A percentile compares a stretch with the other conserved stretches of the same genome.
phyloP scores from a whole-genome alignment of 2,113 vertebrate genomes.

The Pseudolaguvia tuberculata region DNA sequence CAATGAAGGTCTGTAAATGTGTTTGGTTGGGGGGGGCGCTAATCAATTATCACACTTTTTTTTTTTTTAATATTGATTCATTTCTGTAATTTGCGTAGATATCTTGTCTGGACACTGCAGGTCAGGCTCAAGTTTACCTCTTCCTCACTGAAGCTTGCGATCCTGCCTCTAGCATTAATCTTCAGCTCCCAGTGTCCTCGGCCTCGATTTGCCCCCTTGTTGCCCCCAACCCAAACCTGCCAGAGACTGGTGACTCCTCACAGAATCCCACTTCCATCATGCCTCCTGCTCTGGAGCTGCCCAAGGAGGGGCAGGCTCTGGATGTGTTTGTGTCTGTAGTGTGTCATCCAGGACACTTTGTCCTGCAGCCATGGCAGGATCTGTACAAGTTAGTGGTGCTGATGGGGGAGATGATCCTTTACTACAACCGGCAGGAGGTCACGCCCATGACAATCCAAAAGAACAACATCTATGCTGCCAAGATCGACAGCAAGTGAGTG shows the following conservation, averaged over 20 bases:
- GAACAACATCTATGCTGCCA: constrained; percentile 83
- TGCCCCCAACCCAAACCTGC: not conserved
- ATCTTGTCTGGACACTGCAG: constrained; percentile 68
- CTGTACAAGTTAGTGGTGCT: constrained; percentile 83
- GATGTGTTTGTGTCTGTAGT: constrained; percentile 86
- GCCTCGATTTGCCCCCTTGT: not conserved
- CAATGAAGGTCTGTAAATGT: constrained; percentile 77
- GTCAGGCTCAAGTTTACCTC: constrained; percentile 74
- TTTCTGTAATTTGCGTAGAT: constrained; percentile 64
- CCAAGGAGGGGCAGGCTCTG: constrained; percentile 77
- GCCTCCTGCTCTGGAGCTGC: constrained; percentile 73
- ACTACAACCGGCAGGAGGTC: constrained; percentile 74
- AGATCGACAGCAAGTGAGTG: constrained; percentile 84
- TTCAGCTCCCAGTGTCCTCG: constrained; percentile 68
- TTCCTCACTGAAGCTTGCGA: constrained; percentile 74
- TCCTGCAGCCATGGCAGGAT: constrained; percentile 87
- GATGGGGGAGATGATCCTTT: constrained; percentile 92
- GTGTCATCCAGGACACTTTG: constrained; percentile 89
- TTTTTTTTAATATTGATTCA: not conserved
- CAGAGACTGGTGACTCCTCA: constrained; percentile 39
- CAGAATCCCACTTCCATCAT: constrained; percentile 33
- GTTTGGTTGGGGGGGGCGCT: not conserved
- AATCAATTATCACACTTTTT: not conserved
- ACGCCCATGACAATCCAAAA: constrained; percentile 64
- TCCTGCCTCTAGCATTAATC: constrained; percentile 75